These are phyloP conservation scores for Ammodramus savannarum DNA, from an alignment of 2,113 vertebrate species.

Conservation along the genomic window DNA sequence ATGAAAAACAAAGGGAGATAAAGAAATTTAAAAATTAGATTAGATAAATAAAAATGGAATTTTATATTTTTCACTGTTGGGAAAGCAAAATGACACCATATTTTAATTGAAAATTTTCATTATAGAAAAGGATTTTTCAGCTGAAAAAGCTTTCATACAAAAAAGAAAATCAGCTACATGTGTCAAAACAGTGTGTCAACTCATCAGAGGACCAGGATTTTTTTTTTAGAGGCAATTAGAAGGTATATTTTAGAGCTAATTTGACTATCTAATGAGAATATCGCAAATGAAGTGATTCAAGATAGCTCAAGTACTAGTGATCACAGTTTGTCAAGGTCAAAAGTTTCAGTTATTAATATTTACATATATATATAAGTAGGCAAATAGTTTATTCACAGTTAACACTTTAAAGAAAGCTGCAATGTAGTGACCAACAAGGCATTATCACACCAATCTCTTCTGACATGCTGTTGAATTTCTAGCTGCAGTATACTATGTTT, in stretches of 20 bases:
- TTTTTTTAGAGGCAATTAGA: constrained; percentile 68
- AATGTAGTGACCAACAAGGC: constrained; percentile 47
- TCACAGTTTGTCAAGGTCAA: constrained; percentile 49
- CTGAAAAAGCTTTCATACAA: not conserved
- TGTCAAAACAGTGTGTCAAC: constrained; percentile 51
- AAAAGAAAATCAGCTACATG: constrained; percentile 3
- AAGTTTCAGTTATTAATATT: constrained; percentile 59
- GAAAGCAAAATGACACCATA: not conserved
- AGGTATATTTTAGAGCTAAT: constrained; percentile 66
- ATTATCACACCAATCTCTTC: constrained; percentile 40
- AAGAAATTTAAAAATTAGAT: not conserved
- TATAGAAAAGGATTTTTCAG: not conserved
- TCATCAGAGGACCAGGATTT: constrained; percentile 47
- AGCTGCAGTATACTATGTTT: not conserved
- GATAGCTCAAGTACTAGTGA: constrained; percentile 58
- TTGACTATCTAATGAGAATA: constrained; percentile 68
- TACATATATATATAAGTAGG: constrained; percentile 57
- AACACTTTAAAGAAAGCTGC: constrained; percentile 34
- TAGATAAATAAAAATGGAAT: not conserved
- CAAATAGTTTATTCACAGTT: constrained; percentile 58
- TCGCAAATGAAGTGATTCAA: constrained; percentile 54
- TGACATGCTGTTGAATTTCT: constrained; percentile 42
- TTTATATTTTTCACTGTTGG: not conserved
- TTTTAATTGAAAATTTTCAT: not conserved
- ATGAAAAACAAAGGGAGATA: not conserved